Evolutionary conservation across 2,888 invertebrate species (phyloP).

Genomic region (Megastigmus dorsalis): DNA sequence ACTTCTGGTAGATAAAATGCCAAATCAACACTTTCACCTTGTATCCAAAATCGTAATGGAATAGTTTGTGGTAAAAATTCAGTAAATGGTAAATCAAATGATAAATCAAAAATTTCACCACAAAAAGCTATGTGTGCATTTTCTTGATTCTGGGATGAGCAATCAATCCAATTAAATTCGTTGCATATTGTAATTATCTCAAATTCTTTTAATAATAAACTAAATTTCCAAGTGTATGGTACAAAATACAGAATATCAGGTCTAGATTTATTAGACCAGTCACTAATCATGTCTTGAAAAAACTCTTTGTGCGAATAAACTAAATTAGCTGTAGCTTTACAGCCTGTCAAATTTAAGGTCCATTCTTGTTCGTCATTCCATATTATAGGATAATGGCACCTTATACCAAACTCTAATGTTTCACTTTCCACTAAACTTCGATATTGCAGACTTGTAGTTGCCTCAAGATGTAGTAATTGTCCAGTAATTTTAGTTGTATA

Average conservation of each 20-base stretch:
- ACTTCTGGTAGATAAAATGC: constrained; percentile 93
- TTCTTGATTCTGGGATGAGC: constrained; percentile 95
- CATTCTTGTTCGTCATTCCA: constrained; percentile 99
- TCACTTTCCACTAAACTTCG: constrained; percentile 95
- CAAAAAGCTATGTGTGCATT: constrained; percentile 96
- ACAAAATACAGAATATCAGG: constrained; percentile 96
- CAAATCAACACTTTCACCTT: constrained; percentile 95
- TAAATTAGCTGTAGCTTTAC: constrained; percentile 93
- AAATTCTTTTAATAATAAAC: constrained; percentile 93
- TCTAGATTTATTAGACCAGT: constrained; percentile 95
- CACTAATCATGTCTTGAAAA: constrained; percentile 93
- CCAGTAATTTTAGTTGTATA: constrained; percentile 94
- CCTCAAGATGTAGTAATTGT: constrained; percentile 94
- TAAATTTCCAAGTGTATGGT: constrained; percentile 97
- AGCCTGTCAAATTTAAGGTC: constrained; percentile 92
- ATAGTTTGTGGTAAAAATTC: constrained; percentile 95
- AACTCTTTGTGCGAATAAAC: constrained; percentile 97
- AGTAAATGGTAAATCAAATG: constrained; percentile 94
- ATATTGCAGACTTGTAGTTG: constrained; percentile 95
- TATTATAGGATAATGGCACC: constrained; percentile 90
- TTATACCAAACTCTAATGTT: constrained; percentile 92
- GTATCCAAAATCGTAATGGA: constrained; percentile 93
- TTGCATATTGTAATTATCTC: constrained; percentile 95
- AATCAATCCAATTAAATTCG: constrained; percentile 99
- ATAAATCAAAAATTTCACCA: constrained; percentile 93